Conservation (phyloP, 2,113 vertebrate genomes). For the Pseudolaguvia tuberculata region DNA sequence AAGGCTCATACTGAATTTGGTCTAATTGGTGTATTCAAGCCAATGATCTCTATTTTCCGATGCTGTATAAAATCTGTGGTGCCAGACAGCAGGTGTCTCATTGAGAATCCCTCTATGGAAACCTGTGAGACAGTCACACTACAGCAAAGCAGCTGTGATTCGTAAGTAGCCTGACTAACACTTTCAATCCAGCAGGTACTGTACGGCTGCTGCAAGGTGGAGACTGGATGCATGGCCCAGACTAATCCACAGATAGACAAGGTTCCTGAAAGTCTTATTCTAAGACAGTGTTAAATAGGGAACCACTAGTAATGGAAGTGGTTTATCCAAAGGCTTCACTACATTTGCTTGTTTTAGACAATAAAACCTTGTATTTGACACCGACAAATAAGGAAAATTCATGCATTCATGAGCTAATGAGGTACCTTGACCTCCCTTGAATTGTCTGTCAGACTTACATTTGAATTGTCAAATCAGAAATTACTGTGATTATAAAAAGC, state of each 20-base stretch:
- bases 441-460: slow-evolving; percentile 33
- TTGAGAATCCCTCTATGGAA: slow-evolving; percentile 1
- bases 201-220: not conserved
- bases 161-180: slow-evolving; percentile 14
- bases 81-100: slow-evolving; percentile 22
- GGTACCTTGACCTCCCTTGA: slow-evolving; percentile 27
- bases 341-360: slow-evolving; percentile 21
- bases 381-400: slow-evolving; percentile 38
- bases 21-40: slow-evolving; percentile 3
- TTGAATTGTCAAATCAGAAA: slow-evolving; percentile 22
- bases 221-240: not conserved
- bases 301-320: not conserved
- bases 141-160: slow-evolving; percentile 27
- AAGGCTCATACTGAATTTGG: not conserved
- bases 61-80: slow-evolving; percentile 10
- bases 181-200: slow-evolving; percentile 23
- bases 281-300: not conserved
- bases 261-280: not conserved
- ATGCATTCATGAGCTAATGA: slow-evolving; percentile 37
- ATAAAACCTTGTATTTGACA: too few species aligned
- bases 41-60: slow-evolving; percentile 13
- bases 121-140: slow-evolving; percentile 19
- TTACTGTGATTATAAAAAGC: not conserved
- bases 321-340: slow-evolving; percentile 2
- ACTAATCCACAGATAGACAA: not conserved